A percentile compares a stretch with the other conserved stretches of the same genome.
phyloP scores from a whole-genome alignment of 2,888 invertebrate species.

The Sphaeridia pumilis region DNA sequence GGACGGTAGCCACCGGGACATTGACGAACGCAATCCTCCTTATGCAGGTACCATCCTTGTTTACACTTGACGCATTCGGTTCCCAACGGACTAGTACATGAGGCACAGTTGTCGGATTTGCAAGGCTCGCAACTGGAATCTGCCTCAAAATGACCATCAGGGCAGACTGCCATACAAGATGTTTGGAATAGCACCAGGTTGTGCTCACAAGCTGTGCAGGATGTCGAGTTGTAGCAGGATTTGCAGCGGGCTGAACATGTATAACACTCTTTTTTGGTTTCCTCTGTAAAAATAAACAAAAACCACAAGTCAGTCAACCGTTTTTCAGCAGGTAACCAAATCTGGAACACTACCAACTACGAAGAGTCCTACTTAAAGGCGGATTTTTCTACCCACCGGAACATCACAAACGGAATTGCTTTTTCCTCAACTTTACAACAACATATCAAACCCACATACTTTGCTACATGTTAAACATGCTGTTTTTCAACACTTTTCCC shows the following conservation, averaged over 20 bases:
- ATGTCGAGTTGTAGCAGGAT: slow-evolving; percentile 68
- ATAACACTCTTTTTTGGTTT: slow-evolving; percentile 55
- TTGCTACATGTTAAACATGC: too few relatives aligned
- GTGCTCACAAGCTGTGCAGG: slow-evolving; percentile 77
- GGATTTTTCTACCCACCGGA: too few relatives aligned
- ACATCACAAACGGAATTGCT: too few relatives aligned
- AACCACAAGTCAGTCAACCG: too few relatives aligned
- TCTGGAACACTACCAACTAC: too few relatives aligned
- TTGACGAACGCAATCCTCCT: slow-evolving; percentile 18
- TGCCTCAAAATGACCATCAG: slow-evolving; percentile 66
- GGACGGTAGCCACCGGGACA: slow-evolving; percentile 24
- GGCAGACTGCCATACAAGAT: slow-evolving; percentile 72
- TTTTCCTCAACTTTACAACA: too few relatives aligned
- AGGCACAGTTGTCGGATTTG: slow-evolving; percentile 53
- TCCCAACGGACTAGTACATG: slow-evolving; percentile 47
- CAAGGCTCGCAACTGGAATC: slow-evolving; percentile 78
- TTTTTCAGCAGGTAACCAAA: too few relatives aligned
- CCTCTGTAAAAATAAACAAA: slow-evolving; percentile 14
- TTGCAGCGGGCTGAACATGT: slow-evolving; percentile 78
- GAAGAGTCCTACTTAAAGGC: too few relatives aligned
- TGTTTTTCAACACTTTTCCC: too few relatives aligned
- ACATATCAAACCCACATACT: too few relatives aligned
- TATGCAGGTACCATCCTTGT: slow-evolving; percentile 19
- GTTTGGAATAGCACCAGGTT: slow-evolving; percentile 69
- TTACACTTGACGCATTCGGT: slow-evolving; percentile 31